Percentiles rank a stretch among this genome's conserved stretches.
Evolutionary conservation across 1,140 invertebrate genomes (phyloP).

Genomic region (Andrena cerasifolii): DNA sequence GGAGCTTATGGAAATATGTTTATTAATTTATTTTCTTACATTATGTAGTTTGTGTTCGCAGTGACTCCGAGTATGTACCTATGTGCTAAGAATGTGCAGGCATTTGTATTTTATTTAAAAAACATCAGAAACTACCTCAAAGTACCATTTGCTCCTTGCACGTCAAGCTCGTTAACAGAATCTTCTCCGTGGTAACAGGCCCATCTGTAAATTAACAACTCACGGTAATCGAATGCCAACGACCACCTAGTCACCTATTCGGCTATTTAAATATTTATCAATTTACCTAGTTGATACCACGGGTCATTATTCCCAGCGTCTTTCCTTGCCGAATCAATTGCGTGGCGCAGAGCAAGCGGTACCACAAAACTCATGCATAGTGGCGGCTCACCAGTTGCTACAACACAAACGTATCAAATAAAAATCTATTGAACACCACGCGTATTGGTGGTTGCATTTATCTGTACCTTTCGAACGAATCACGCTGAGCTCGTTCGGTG

Average conservation of each 20-base stretch:
- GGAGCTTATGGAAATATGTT: no score
- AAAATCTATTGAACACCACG: not conserved
- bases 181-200: conserved; percentile 76
- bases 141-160: conserved; percentile 69
- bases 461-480: conserved; percentile 89
- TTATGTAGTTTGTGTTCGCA: no score
- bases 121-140: conserved; percentile 25
- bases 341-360: conserved; percentile 88
- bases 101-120: no score
- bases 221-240: no score
- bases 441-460: not conserved
- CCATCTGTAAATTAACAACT: conserved; percentile 73
- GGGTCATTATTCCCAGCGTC: conserved; percentile 82
- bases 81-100: no score
- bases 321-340: conserved; percentile 85
- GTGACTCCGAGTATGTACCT: no score
- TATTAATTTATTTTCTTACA: no score
- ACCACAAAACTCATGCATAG: conserved; percentile 86
- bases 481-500: conserved; percentile 87
- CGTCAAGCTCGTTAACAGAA: conserved; percentile 73
- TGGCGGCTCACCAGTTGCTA: conserved; percentile 92
- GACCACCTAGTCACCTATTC: not conserved
- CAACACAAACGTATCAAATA: conserved; percentile 22
- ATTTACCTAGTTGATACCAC: conserved; percentile 76
- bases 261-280: not conserved